These are phyloP conservation scores for Syritta pipiens DNA, from an alignment of 2,888 invertebrate genomes.

Conservation along the genomic window DNA sequence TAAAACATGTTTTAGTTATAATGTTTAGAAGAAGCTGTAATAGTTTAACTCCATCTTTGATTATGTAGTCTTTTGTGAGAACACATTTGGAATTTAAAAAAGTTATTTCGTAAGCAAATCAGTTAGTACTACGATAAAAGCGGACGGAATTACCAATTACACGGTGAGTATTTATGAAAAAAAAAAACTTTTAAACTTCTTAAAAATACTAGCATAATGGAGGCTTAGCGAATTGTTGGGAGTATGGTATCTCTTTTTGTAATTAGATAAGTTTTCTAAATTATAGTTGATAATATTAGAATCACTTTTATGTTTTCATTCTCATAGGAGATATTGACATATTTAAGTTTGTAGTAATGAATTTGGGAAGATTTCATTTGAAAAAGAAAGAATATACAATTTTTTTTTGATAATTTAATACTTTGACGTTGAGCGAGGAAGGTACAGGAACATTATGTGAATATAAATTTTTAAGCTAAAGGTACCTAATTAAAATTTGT, in stretches of 20 bases:
- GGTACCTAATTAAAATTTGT: too few relatives aligned
- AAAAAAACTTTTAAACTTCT: constrained; percentile 23
- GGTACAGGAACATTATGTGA: too few relatives aligned
- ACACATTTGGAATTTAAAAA: constrained; percentile 47
- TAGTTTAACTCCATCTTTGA: not conserved
- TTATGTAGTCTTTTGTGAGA: too few relatives aligned
- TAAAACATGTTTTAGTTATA: not conserved
- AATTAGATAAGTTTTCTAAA: not conserved
- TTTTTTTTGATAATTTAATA: too few relatives aligned
- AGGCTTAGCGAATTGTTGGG: not conserved
- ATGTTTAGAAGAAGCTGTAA: not conserved
- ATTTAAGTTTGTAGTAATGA: too few relatives aligned
- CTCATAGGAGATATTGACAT: too few relatives aligned
- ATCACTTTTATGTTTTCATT: not conserved
- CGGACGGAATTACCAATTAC: constrained; percentile 65
- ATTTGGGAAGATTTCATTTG: too few relatives aligned
- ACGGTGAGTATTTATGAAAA: constrained; percentile 54
- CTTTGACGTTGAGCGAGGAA: too few relatives aligned
- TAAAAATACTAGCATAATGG: constrained; percentile 15
- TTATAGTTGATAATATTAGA: not conserved
- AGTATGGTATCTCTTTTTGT: not conserved
- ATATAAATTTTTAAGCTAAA: too few relatives aligned
- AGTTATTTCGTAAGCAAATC: constrained; percentile 33
- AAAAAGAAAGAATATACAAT: too few relatives aligned
- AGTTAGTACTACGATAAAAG: constrained; percentile 35